Percentiles rank a stretch among this genome's conserved stretches.
Conservation (phyloP, 2,888 invertebrate genomes). For the Calephelis perditalis region DNA sequence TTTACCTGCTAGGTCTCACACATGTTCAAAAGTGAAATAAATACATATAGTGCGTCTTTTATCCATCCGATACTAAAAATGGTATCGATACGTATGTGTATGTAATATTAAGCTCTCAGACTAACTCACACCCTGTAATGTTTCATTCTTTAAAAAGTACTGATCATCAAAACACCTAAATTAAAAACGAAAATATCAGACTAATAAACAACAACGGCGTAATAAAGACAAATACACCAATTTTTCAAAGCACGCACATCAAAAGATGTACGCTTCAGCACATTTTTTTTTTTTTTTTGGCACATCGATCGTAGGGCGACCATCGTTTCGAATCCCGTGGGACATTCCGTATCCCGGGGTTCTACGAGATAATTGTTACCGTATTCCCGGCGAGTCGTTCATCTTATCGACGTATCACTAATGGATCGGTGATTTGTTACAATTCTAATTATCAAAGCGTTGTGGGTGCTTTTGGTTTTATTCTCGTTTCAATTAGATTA, state of each 20-base stretch:
- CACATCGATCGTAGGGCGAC: slow-evolving; percentile 35
- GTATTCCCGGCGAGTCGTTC: slow-evolving; percentile 52
- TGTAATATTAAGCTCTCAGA: no score
- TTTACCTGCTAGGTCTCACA: no score
- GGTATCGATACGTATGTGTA: no score
- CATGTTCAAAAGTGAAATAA: no score
- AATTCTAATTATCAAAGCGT: slow-evolving; percentile 42
- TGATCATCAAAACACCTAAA: slow-evolving; percentile 15
- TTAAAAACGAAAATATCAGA: slow-evolving; percentile 15
- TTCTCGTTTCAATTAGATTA: slow-evolving; percentile 21
- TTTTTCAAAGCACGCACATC: slow-evolving; percentile 35
- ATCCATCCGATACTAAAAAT: no score
- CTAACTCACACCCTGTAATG: neutral
- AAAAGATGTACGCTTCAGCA: slow-evolving; percentile 30
- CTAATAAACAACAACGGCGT: slow-evolving; percentile 13
- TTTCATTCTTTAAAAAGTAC: neutral
- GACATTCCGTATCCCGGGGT: slow-evolving; percentile 34
- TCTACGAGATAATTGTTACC: slow-evolving; percentile 55
- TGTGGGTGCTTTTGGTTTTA: slow-evolving; percentile 24
- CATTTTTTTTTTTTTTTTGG: slow-evolving; percentile 35
- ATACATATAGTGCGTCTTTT: no score
- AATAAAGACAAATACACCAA: slow-evolving; percentile 30
- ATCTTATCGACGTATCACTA: slow-evolving; percentile 54
- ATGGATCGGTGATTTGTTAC: slow-evolving; percentile 61
- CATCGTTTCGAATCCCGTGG: slow-evolving; percentile 39